These are phyloP conservation scores for Pseudochirops corinnae DNA, from an alignment of 2,797 vertebrate genomes.

Conservation along the genomic window DNA sequence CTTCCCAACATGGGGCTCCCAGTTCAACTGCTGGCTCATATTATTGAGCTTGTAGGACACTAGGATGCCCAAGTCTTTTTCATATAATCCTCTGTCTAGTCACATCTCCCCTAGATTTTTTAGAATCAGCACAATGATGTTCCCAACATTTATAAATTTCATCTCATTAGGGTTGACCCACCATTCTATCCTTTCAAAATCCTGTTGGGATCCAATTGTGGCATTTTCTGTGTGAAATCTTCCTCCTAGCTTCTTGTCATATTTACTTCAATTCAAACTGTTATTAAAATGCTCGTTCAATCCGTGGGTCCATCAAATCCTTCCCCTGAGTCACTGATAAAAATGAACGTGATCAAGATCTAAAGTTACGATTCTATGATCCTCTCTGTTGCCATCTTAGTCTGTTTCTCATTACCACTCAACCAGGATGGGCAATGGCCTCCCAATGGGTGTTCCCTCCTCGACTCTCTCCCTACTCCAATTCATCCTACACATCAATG, in stretches of 20 bases:
- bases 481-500: background rate
- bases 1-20: background rate
- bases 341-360: background rate
- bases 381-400: background rate
- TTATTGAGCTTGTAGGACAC: too few relatives aligned
- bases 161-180: background rate
- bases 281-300: background rate
- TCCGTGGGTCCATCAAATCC: background rate
- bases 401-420: background rate
- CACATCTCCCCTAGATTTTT: background rate
- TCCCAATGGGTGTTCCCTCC: background rate
- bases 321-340: background rate
- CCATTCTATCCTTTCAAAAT: background rate
- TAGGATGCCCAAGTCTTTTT: background rate
- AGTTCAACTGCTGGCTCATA: too few relatives aligned
- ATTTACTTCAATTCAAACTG: background rate
- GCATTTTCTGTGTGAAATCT: background rate
- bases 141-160: too few relatives aligned
- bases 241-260: background rate
- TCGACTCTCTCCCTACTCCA: background rate
- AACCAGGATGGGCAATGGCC: background rate
- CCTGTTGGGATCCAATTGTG: background rate
- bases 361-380: background rate
- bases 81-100: background rate
- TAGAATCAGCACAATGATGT: too few relatives aligned